Base-by-base conservation (phyloP, 2,888 invertebrate species). In the Dendrolimus houi region DNA sequence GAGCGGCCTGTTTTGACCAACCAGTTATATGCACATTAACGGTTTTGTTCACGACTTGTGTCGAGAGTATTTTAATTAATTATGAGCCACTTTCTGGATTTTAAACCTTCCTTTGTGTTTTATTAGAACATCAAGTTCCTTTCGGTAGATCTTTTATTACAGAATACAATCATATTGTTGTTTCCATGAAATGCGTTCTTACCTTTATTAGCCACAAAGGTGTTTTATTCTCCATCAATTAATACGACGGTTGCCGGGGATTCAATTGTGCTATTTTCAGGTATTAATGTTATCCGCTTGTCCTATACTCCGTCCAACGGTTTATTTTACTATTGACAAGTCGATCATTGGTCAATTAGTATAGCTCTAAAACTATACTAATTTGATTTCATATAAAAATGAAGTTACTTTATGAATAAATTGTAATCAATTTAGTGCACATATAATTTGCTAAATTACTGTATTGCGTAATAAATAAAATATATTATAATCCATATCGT, bases 21-120 rank as follows among this genome's bases (percentile, higher is more conserved):
- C 77, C 78, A 81, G 85, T 86, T 85, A 82, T 82, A 85, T 86
- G 84, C 78, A 83, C 85, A 82, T 84, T 83, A 87, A 86, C 83
- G 86, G 86, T 87, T 85, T 76, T 64, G 74, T 74, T 81, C 87
- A 87, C 82, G 83, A 83, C 80, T 81, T 74, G 70, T 71, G 69
- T 69, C 75, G 69, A 72, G 81, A 84, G 76, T 80, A 77, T 80
- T 81, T 81, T 77, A 79, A 81, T 83, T 83, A 75, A 81, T 81
- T 80, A 75, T 67, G 67, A 63, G 71, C 74, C 70, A 58, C 70
- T 64, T 68, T 70, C 69, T 70, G 71, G 75, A 81, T 75, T 78
- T 81, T 74, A 79, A 79, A 78, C 79, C 79, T 70, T 77, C 68
- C 62, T 70, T 66, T 65, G 71, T 73, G 75, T 79, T 83, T 83